A percentile compares a stretch with the other conserved stretches of the same genome.
Conservation (phyloP, 2,888 invertebrate genomes). For the Tetramorium bicarinatum region DNA sequence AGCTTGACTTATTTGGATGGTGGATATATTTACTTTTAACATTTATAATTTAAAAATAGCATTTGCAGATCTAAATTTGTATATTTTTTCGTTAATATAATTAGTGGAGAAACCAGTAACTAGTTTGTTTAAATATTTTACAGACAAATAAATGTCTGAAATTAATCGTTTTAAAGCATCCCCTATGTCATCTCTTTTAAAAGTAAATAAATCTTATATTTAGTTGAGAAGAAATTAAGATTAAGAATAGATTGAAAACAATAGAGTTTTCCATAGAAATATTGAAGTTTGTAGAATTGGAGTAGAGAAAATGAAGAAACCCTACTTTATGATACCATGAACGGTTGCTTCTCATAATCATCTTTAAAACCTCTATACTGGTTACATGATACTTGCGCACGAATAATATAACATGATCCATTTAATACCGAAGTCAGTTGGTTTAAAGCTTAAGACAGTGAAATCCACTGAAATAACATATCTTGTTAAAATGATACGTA, state of each 20-base stretch:
- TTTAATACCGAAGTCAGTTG: constrained; percentile 38
- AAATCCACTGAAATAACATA: constrained; percentile 38
- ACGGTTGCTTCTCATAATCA: constrained; percentile 6
- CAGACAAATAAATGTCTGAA: background rate
- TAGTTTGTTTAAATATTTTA: background rate
- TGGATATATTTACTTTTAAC: background rate
- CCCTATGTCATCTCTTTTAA: background rate
- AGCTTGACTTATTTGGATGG: background rate
- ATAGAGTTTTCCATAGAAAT: background rate
- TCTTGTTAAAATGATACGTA: constrained; percentile 30
- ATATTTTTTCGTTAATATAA: background rate
- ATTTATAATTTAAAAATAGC: background rate
- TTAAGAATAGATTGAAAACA: background rate
- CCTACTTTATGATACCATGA: background rate
- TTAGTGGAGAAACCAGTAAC: background rate
- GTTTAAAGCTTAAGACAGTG: constrained; percentile 26
- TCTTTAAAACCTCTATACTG: constrained; percentile 25
- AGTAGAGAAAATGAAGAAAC: background rate
- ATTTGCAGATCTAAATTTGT: background rate
- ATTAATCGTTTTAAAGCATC: background rate
- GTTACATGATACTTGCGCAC: constrained; percentile 19
- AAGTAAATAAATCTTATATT: background rate
- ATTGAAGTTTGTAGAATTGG: background rate
- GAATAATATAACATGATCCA: constrained; percentile 47
- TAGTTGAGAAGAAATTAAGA: background rate